phyloP scores from a whole-genome alignment of 1,140 invertebrate species.

The Agrypnia vestita region DNA sequence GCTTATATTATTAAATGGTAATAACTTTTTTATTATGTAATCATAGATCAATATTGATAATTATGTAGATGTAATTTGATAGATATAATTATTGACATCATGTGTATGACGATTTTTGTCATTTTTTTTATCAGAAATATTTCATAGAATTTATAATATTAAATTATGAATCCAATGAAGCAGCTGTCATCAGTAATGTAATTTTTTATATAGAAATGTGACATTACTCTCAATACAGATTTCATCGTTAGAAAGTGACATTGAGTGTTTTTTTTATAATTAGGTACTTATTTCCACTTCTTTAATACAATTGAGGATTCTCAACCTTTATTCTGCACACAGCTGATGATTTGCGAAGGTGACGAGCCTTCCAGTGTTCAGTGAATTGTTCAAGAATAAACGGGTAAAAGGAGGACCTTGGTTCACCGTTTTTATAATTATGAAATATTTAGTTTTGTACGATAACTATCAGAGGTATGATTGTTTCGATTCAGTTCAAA shows the following conservation, averaged over 20 bases:
- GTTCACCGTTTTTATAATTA: background rate
- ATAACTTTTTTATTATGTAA: constrained; percentile 61
- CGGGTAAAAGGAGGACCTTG: too few relatives aligned
- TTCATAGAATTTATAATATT: constrained; percentile 41
- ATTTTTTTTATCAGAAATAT: constrained; percentile 37
- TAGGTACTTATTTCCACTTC: constrained; percentile 9
- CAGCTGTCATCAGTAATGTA: constrained; percentile 25
- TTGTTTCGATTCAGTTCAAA: constrained; percentile 44
- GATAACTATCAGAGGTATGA: constrained; percentile 32
- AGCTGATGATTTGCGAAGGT: background rate
- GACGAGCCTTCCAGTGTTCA: too few relatives aligned
- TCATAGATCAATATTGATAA: constrained; percentile 57
- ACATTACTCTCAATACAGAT: constrained; percentile 7
- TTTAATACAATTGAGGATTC: background rate
- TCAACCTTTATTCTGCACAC: background rate
- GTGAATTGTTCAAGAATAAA: background rate
- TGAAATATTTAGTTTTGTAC: background rate
- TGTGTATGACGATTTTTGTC: constrained; percentile 54
- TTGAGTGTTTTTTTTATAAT: constrained; percentile 8
- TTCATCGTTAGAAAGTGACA: constrained; percentile 13
- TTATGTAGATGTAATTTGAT: constrained; percentile 60
- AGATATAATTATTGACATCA: constrained; percentile 56
- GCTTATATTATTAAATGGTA: constrained; percentile 60
- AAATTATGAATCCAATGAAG: constrained; percentile 37
- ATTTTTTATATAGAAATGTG: constrained; percentile 13